Base-by-base conservation (phyloP, 2,113 vertebrate species). In the Tragelaphus scriptus region DNA sequence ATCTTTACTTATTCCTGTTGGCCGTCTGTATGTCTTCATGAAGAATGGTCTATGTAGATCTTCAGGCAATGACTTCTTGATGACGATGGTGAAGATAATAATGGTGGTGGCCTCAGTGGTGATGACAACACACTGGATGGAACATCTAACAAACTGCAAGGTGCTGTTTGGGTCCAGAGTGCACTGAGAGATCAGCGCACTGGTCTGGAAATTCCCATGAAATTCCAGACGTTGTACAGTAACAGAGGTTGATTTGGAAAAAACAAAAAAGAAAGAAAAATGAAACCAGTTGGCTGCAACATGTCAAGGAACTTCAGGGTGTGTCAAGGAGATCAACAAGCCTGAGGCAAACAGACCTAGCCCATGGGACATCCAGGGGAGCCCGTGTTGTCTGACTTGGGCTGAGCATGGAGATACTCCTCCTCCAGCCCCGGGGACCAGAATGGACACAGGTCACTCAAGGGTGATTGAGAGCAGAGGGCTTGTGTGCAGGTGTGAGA, bases 371-470 rank as follows among this genome's bases (percentile, higher is more conserved):
- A 3, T 3, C 36, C 6, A 5, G 13, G 53, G 6, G 49, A 65
- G 17, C 59, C 32, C 8, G 3, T 9, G 16, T 7, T 2, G 0
- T 7, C 32, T 77, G 49, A 7, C 55, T 36, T 2, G 6, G 49
- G 17, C 77, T 56, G 88, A 51, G 16, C 26, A 14, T 5, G 32
- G 30, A 12, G n/a, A 40, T 75, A 36, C n/a, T 12, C n/a, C 9
- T 71, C n/a, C 68, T 75, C 68, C 36, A 75, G 68, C n/a, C 36
- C n/a, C 0, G 0, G n/a, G 68, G n/a, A 36, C n/a, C n/a, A 71
- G n/a, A 21, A 40, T 75, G n/a, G n/a, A 75, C 19, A 75, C 2
- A 1, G 19, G n/a, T 21, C 68, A 40, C 68, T 5, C 21, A 12
- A 25, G 10, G 68, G 10, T 40, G 68, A 75, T 23, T 12, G 10